phyloP scores from a whole-genome alignment of 2,888 invertebrate species.

The Melanchra persicariae region DNA sequence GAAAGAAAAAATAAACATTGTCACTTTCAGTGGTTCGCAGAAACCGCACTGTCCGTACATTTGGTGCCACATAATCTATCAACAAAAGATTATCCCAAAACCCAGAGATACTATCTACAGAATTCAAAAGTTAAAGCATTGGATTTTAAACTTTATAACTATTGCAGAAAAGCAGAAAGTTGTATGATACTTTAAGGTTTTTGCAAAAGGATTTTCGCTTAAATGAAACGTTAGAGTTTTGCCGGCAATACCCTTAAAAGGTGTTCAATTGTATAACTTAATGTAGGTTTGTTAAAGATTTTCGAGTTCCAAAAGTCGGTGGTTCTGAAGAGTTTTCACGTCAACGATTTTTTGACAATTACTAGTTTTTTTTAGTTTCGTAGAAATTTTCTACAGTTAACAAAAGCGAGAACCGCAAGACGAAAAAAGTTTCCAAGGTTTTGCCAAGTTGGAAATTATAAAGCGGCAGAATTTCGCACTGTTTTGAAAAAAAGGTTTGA shows the following conservation, averaged over 20 bases:
- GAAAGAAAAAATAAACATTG: conserved; percentile 69
- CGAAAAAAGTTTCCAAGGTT: conserved; percentile 20
- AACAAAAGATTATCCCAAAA: conserved; percentile 89
- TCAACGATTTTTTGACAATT: conserved; percentile 76
- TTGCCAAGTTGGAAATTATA: conserved; percentile 19
- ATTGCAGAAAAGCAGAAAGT: conserved; percentile 47
- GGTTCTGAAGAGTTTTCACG: conserved; percentile 80
- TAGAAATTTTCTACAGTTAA: conserved; percentile 25
- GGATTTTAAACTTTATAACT: conserved; percentile 53
- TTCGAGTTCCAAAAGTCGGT: conserved; percentile 68
- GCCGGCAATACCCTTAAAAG: conserved; percentile 81
- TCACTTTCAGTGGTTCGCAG: conserved; percentile 80
- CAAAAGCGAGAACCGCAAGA: background rate
- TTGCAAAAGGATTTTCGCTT: conserved; percentile 77
- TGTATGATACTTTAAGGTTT: conserved; percentile 9
- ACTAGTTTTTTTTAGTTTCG: conserved; percentile 30
- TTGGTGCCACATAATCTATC: conserved; percentile 81
- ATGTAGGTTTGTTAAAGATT: conserved; percentile 67
- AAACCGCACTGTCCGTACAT: conserved; percentile 72
- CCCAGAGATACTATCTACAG: conserved; percentile 65
- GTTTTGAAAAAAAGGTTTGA: background rate
- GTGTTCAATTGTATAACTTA: conserved; percentile 87
- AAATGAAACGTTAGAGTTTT: conserved; percentile 74
- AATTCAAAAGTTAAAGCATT: conserved; percentile 56
- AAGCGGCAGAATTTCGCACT: conserved; percentile 4